Evolutionary conservation across 2,888 invertebrate species (phyloP), one percentile per base, ranked within the genome.

Genomic region (Abrostola tripartita): DNA sequence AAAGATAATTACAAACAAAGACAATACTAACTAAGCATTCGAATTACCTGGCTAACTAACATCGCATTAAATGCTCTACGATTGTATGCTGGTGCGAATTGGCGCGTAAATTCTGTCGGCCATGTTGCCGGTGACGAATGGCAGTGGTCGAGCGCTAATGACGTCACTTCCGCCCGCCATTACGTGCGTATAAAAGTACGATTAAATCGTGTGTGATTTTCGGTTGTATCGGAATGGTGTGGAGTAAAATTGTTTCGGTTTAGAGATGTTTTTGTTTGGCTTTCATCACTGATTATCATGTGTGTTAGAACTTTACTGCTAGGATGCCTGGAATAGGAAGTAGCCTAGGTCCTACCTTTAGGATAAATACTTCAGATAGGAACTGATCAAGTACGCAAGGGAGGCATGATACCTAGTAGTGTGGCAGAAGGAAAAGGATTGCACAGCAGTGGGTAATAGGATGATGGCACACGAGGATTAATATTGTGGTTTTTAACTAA

Each of bases 81-180:
- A 47, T 51, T 60, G 69, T 81, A 79, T 81, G 79, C 75, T 74
- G 82, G 83, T 79, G 84, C 71, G 82, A 85, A 88, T 88, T 86
- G 86, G 82, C 86, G 86, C 85, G 88, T 86, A 83, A 87, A 86
- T 78, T 71, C 77, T 70, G 81, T 71, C 85, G 74, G 86, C 89
- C 89, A 89, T 89, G 85, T 89, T 88, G 89, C 80, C 70, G 58
- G 80, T 86, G 87, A 89, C 82, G 81, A 76, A 88, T 87, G 81
- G 81, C 79, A 83, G 76, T 70, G 81, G 82, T 79, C 77, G 81
- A 76, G 79, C 72, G 79, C 65, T 83, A 83, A 84, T 84, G 83
- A 84, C 82, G 81, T 78, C 85, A 82, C 85, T 81, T 87, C 86
- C 86, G 83, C 74, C 81, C 78, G 79, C 86, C 83, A 85, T 87